Base-by-base conservation (phyloP, 1,140 invertebrate species). In the Drosophila repletoides region DNA sequence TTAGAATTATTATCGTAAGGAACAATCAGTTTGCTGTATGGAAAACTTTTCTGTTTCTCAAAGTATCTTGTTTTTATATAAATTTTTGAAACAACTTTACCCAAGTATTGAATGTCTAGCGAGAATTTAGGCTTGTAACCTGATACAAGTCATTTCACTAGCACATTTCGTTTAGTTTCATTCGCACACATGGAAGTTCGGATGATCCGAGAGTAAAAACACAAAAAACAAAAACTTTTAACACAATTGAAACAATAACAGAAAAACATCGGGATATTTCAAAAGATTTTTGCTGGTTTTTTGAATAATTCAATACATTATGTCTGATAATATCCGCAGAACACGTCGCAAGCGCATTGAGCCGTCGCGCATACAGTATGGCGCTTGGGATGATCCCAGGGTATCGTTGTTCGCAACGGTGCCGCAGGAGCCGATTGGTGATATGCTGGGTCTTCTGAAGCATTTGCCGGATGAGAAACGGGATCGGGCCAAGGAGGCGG, bases 311-410 rank as follows among this genome's bases (percentile, higher is more conserved):
- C 33, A 14, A 34, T 34, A 6, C n/a, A 22, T 5, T n/a, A 58
- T 52, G 59, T 22, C 19, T 26, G 48, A 21, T 6, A 10, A 43
- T 21, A 3, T 21, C 22, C 45, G 48, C 2, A 24, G 55, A 6
- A 45, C 53, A 12, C 31, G 56, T 15, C 45, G 58, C 1, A 46
- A 48, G 5, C 56, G 29, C 17, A 14, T 33, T 26, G 43, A 72
- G 46, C 31, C 45, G 5, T 2, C 58, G 1, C 58, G 58, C 26
- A 52, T 46, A 0, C 59, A 58, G 5, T 41, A 55, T 6, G 77
- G 77, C 0, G 77, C 73, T 17, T 83, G 65, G 55, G 77, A 83
- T 34, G 29, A 83, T 38, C 77, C 77, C 2, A 43, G 73, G 0
- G 29, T 59, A 1, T 66, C 77, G 9, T 36, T 83, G 21, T 83